Evolutionary conservation across 2,797 vertebrate species (phyloP), one percentile per base, ranked within the genome.

Genomic region (Neoniphon sammara): DNA sequence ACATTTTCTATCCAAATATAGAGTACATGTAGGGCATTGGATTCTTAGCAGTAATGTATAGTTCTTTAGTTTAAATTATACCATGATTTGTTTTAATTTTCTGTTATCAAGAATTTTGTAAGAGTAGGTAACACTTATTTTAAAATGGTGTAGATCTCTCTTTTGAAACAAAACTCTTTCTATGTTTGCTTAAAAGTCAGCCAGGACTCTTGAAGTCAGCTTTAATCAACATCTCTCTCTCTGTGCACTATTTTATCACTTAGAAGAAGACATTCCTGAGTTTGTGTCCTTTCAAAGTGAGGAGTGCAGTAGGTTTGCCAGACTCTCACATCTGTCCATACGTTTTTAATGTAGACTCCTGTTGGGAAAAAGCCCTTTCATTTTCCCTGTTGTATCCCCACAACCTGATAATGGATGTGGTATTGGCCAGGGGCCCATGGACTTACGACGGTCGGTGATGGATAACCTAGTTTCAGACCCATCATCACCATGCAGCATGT

Each of bases 401-500:
- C 77, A 81, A 87, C 82, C 87, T 89, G 88, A 90, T 90, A 93
- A 93, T 87, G 79, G 89, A 94, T 91, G 92, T 84, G 90, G 80
- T 86, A 80, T 92, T 91, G 92, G 91, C 83, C 71, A 30, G 87
- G 75, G 85, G 88, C 85, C 89, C 74, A 30, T 61, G 69, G 86
- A 81, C 73, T 17, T 76, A 85, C 54, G 83, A 87, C 63, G 73
- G 73, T 81, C 77, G 78, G 80, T 93, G 93, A 94, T 93, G 90
- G 91, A 94, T 94, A 90, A 92, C 88, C 88, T 89, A 80, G 89
- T 92, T 91, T 90, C 85, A 91, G 77, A 84, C 71, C 87, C 85
- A 88, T 93, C 92, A 93, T 92, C 91, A 89, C 91, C 59, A 60
- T 49, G 61, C 78, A 82, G 87, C 93, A 92, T 93, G 89, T 94